phyloP scores from a whole-genome alignment of 1,140 invertebrate species.

The Scaptomyza montana region DNA sequence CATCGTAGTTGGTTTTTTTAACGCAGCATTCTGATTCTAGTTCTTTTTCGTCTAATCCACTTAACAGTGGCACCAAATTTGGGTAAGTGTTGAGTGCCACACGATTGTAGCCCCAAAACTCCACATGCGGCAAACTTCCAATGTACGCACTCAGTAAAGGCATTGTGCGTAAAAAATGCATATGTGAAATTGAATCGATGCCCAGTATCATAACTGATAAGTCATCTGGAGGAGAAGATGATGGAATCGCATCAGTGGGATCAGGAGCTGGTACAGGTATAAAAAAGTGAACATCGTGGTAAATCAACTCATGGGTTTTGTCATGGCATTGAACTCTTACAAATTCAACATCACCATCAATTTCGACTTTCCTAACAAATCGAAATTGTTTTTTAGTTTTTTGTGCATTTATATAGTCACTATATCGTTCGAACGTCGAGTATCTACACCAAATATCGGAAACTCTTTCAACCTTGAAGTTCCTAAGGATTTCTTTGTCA shows the following conservation, averaged over 20 bases:
- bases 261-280: constrained; percentile 9
- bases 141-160: constrained; percentile 87
- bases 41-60: constrained; percentile 86
- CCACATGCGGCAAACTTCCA: constrained; percentile 86
- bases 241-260: neutral
- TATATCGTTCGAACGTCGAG: neutral
- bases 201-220: constrained; percentile 89
- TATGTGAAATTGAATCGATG: constrained; percentile 92
- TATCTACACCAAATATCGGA: constrained; percentile 10
- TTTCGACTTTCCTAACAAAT: neutral
- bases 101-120: constrained; percentile 91
- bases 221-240: constrained; percentile 57
- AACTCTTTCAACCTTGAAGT: neutral
- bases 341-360: neutral
- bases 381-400: too few relatives aligned
- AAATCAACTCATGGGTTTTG: neutral
- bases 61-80: constrained; percentile 89
- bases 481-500: neutral
- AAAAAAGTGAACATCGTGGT: constrained; percentile 52
- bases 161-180: constrained; percentile 92
- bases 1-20: constrained; percentile 1
- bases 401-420: neutral
- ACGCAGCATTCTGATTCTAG: constrained; percentile 86
- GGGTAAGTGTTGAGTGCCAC: constrained; percentile 92
- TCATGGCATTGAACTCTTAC: constrained; percentile 7